Evolutionary conservation across 2,888 invertebrate species (phyloP), one percentile per base, ranked within the genome.

Genomic region (Drosophila quinaria): DNA sequence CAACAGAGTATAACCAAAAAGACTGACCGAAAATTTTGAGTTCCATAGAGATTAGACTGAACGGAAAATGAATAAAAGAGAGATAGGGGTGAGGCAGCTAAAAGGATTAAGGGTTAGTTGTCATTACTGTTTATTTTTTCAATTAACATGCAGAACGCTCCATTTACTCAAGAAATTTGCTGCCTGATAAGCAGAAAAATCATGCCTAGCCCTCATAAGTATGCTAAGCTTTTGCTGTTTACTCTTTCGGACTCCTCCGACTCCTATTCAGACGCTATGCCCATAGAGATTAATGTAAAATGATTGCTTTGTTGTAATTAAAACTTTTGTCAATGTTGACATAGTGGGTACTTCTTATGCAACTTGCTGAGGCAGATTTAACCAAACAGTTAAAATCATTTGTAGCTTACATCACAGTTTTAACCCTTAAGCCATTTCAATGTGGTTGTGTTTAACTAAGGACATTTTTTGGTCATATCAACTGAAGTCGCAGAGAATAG

Each of bases 321-420:
- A 80, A 88, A 86, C 72, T 80, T 78, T 75, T 72, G 78, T 78
- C 80, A 85, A 81, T 85, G 74, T 86, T 86, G 81, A 70, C 74
- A 74, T 51, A 66, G 68, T 63, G 71, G 50, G 56, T 50, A 33
- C 54, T 50, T 60, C 65, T 41, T 41, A 47, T 47, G 58, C 17
- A 55, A 77, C 66, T 78, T 62, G 63, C 66, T 74, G 74, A 39
- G 64, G 47, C 65, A 66, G 66, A 47, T 42, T 55, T 37, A n/a
- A 37, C 50, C 50, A 64, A 81, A 72, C 66, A 78, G 65, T 51
- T 41, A 56, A 62, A 62, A 51, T 61, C 61, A 22, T 22, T 15
- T 31, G 29, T 17, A 29, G 29, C 39, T 9, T 25, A 17, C 11
- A 15, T 11, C 42, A 17, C n/a, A 13, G 33, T 29, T 46, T 55